Evolutionary conservation across 2,113 vertebrate species (phyloP).

Genomic region (Marmota flaviventris): DNA sequence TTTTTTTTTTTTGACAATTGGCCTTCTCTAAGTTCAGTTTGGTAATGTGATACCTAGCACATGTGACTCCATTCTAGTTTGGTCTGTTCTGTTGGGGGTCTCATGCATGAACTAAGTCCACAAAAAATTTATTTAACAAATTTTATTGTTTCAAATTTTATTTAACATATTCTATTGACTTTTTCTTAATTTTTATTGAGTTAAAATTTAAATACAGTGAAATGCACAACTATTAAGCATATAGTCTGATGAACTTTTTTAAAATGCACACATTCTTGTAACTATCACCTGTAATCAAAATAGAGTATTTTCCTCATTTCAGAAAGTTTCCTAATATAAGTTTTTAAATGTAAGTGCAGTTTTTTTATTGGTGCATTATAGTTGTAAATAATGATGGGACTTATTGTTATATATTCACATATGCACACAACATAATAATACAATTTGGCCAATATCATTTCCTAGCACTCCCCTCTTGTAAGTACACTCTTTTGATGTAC

Average conservation of each 20-base stretch:
- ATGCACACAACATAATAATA: no score
- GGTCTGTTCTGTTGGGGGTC: background rate
- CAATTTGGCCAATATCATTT: background rate
- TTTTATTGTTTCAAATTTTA: background rate
- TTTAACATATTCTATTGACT: background rate
- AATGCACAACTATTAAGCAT: constrained; percentile 7
- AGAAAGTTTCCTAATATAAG: background rate
- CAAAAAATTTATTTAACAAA: background rate
- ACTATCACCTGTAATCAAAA: background rate
- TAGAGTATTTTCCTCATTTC: background rate
- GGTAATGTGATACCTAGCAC: background rate
- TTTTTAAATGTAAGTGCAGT: constrained; percentile 17
- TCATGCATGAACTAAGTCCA: background rate
- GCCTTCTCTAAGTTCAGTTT: background rate
- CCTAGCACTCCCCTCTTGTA: background rate
- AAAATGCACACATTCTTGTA: background rate
- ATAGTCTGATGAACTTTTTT: constrained; percentile 32
- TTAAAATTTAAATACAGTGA: constrained; percentile 33
- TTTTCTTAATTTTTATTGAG: background rate
- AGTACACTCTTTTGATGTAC: background rate
- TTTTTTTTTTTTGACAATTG: background rate
- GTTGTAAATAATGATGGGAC: no score
- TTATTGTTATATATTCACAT: no score
- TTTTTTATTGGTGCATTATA: background rate
- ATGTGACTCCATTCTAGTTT: background rate